Evolutionary conservation across 2,113 vertebrate species (phyloP), one percentile per base, ranked within the genome.

Genomic region (Alligator mississippiensis): DNA sequence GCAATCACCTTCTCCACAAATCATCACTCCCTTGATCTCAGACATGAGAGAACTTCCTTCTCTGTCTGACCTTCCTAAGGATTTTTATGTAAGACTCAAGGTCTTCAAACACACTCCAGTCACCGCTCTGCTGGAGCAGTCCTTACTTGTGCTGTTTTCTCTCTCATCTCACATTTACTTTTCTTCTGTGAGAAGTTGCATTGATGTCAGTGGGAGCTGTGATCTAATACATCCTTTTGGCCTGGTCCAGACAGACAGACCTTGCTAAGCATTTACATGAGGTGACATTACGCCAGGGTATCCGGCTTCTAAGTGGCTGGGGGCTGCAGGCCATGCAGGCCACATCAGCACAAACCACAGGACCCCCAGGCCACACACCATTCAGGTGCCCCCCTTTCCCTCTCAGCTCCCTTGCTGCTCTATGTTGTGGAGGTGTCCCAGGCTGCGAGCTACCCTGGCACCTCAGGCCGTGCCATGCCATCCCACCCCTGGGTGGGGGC

Each of bases 31-130:
- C 54, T 77, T 79, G 12, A 1, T 0, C 80, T 55, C 62, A 14
- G n/a, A 30, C 10, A 80, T 21, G 63, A 95, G 80, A 90, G 55
- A 10, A 1, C 18, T 82, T 88, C 85, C 91, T 77, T 59, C 57
- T 79, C 25, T 15, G 13, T 21, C 76, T 92, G 61, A 70, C 88
- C 86, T 87, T 17, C 19, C 81, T 63, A 58, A 57, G 27, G 66
- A 21, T 68, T 82, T 94, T 82, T 63, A 30, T 2, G 15, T 21
- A 22, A 74, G 2, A 17, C 16, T 83, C 9, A 18, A 72, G 30
- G 3, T 61, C 47, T 75, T 64, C 77, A 57, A 2, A 1, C 47
- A 70, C 25, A 47, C 62, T 14, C 2, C 30, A 82, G 47, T 3
- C 34, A 77, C 3, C 0, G 1, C 3, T 79, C 5, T 85, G 14